phyloP scores from a whole-genome alignment of 2,888 invertebrate species.

The Eupelmus urozonus region DNA sequence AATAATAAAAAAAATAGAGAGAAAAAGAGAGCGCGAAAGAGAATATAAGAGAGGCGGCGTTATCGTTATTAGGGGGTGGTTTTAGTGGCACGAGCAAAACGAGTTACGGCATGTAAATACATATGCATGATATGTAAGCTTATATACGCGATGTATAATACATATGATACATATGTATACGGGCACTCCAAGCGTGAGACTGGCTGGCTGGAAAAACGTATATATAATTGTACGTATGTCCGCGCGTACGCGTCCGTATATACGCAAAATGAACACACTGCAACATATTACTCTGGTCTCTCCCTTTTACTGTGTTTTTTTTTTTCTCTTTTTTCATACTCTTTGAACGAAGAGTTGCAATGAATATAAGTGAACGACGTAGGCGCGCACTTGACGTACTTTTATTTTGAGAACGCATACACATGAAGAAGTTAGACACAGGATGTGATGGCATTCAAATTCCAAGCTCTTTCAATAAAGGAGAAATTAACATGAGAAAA shows the following conservation, averaged over 20 bases:
- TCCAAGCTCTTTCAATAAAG: constrained; percentile 45
- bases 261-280: constrained; percentile 39
- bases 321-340: constrained; percentile 2
- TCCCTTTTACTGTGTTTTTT: neutral
- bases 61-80: constrained; percentile 69
- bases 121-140: constrained; percentile 57
- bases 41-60: constrained; percentile 48
- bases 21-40: constrained; percentile 5
- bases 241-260: constrained; percentile 29
- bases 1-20: constrained; percentile 21
- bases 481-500: neutral
- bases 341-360: constrained; percentile 36
- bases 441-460: constrained; percentile 51
- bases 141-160: constrained; percentile 56
- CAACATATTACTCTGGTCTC: constrained; percentile 44
- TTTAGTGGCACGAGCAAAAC: constrained; percentile 65
- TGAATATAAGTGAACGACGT: constrained; percentile 43
- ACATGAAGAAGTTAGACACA: constrained; percentile 55
- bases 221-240: constrained; percentile 64
- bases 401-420: constrained; percentile 62
- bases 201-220: constrained; percentile 72
- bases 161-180: constrained; percentile 62
- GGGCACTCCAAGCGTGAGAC: constrained; percentile 74
- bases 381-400: constrained; percentile 61
- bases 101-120: constrained; percentile 58